phyloP scores from a whole-genome alignment of 2,797 vertebrate species.

The Tangara arthus region DNA sequence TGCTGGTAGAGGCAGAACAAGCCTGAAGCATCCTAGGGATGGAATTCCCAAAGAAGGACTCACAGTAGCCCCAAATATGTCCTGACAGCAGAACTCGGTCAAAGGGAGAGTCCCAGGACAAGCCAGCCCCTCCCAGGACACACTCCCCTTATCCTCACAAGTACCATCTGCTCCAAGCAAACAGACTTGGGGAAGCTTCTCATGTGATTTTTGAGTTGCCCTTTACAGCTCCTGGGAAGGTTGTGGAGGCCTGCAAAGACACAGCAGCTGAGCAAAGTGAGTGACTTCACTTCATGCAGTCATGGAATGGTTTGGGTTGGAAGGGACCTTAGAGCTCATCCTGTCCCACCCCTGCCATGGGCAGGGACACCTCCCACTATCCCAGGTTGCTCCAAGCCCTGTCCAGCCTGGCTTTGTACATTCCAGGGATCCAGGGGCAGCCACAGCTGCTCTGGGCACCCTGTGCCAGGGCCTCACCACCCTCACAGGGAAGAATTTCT shows the following conservation, averaged over 20 bases:
- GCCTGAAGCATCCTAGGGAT: neutral
- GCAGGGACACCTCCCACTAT: fast-evolving
- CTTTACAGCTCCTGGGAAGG: neutral
- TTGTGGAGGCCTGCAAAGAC: neutral
- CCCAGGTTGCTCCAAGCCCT: fast-evolving
- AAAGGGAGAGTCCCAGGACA: neutral
- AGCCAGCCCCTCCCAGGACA: neutral
- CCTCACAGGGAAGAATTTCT: neutral
- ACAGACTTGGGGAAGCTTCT: neutral
- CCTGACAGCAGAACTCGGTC: neutral
- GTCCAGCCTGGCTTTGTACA: neutral
- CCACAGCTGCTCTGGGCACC: neutral
- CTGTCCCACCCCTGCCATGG: neutral
- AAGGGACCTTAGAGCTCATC: neutral
- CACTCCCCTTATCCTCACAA: neutral
- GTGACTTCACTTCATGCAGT: neutral
- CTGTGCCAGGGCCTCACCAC: neutral
- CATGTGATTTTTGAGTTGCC: fast-evolving
- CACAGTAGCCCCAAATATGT: neutral
- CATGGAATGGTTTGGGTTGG: neutral
- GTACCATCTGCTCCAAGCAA: neutral
- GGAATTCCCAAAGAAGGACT: neutral
- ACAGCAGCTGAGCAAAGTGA: neutral
- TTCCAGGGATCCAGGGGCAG: neutral
- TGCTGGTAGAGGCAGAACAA: neutral